Conservation (phyloP, 2,888 invertebrate genomes). For the Diabrotica balteata region DNA sequence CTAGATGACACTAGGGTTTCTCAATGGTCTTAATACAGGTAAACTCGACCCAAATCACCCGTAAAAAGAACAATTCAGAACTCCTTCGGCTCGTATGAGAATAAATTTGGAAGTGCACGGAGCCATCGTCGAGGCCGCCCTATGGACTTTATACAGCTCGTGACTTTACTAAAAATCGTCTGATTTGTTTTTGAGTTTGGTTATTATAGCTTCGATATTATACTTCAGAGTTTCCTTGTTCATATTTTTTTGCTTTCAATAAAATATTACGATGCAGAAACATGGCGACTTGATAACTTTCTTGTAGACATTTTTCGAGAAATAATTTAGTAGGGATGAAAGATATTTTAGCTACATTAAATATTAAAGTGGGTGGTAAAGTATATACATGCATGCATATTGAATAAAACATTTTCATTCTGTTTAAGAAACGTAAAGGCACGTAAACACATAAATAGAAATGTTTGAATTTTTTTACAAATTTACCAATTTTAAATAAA, state of each 20-base stretch:
- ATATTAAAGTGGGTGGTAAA: too few relatives aligned
- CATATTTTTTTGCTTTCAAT: conserved; percentile 14
- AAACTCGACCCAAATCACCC: conserved; percentile 44
- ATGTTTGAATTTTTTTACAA: too few relatives aligned
- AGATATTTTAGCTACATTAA: too few relatives aligned
- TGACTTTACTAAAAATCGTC: conserved; percentile 26
- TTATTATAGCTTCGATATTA: conserved; percentile 12
- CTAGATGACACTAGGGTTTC: conserved; percentile 40
- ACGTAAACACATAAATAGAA: too few relatives aligned
- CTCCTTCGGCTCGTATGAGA: conserved; percentile 35
- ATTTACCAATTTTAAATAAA: too few relatives aligned
- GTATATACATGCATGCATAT: too few relatives aligned
- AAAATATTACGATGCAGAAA: too few relatives aligned
- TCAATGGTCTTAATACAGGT: conserved; percentile 44
- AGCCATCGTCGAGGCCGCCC: conserved; percentile 22
- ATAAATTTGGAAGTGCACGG: conserved; percentile 33
- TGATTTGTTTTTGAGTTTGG: conserved; percentile 13
- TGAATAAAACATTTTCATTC: too few relatives aligned
- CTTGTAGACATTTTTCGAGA: too few relatives aligned
- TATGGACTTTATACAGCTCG: conserved; percentile 30
- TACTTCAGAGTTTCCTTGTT: conserved; percentile 3
- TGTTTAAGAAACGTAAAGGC: too few relatives aligned
- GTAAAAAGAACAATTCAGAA: conserved; percentile 45
- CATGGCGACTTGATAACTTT: too few relatives aligned
- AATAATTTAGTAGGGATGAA: too few relatives aligned